Evolutionary conservation across 2,113 vertebrate genomes (phyloP), one percentile per base, ranked within the genome.

Genomic region (Saguinus imperator): DNA sequence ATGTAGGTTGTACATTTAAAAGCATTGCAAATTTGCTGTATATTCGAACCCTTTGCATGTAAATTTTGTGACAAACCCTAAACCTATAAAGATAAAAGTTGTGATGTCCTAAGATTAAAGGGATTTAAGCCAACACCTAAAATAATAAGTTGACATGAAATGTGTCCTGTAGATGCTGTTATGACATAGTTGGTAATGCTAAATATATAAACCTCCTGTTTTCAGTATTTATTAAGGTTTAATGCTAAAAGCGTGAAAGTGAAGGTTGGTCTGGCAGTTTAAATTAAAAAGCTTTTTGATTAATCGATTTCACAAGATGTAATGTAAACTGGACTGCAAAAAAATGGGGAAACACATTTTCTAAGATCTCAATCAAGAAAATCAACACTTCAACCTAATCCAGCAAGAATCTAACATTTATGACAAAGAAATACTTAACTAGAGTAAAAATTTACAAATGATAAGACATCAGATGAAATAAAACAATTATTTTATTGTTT

Each of bases 111-210:
- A 77, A 96, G 57, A 92, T 77, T 81, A 90, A 83, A 93, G 73
- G 73, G 85, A 86, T 77, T 94, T 97, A 48, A 83, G 35, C 86
- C 80, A 96, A 48, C 80, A 96, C 64, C 80, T 79, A 86, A 96
- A 96, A 85, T 94, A 96, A 45, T 55, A 93, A 89, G 45, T 68
- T 72, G 64, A 89, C 64, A 40, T 92, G 70, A 96, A 80, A 75
- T 94, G 70, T 94, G n/a, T 79, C 50, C 80, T 94, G 37, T 73
- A 35, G 66, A 32, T 43, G 45, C 13, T 48, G 45, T 87, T 95
- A 55, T 91, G 75, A 88, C 76, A 68, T 75, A 58, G 82, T 40
- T 75, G 70, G 85, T 91, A 58, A 89, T 89, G 37, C 70, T 87
- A 89, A 96, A 81, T 93, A 84, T 84, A 58, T 35, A 94, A 93